Evolutionary conservation across 2,888 invertebrate species (phyloP).

Genomic region (Anarsia innoxiella): DNA sequence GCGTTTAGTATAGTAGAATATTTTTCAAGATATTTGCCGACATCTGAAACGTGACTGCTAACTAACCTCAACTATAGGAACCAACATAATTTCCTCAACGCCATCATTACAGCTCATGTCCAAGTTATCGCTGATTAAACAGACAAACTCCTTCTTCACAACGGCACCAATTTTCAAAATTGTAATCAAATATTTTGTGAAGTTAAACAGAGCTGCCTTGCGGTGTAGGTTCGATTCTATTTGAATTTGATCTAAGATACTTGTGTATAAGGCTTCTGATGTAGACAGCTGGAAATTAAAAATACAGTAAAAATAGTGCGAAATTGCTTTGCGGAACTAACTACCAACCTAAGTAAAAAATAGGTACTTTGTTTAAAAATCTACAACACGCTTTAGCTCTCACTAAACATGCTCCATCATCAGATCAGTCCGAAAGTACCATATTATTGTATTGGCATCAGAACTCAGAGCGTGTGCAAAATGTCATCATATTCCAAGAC

Average conservation of each 20-base stretch:
- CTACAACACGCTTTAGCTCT: too few relatives aligned
- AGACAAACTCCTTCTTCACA: constrained; percentile 36
- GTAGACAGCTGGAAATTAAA: constrained; percentile 32
- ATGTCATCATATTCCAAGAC: too few relatives aligned
- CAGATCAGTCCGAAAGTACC: too few relatives aligned
- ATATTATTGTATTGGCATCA: too few relatives aligned
- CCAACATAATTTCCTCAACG: constrained; percentile 43
- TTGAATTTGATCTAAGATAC: constrained; percentile 41
- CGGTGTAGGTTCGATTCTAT: constrained; percentile 51
- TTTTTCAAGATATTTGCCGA: too few relatives aligned
- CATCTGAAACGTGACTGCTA: not conserved
- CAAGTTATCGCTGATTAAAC: constrained; percentile 46
- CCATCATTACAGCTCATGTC: constrained; percentile 44
- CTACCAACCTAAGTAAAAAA: too few relatives aligned
- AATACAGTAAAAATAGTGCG: not conserved
- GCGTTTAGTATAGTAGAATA: too few relatives aligned
- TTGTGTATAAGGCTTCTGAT: constrained; percentile 37
- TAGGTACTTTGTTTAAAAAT: too few relatives aligned
- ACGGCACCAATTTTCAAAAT: constrained; percentile 47
- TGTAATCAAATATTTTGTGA: constrained; percentile 37
- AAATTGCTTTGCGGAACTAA: too few relatives aligned
- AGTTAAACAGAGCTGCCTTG: constrained; percentile 44
- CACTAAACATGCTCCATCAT: too few relatives aligned
- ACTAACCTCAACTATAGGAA: constrained; percentile 43
- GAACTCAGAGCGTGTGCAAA: too few relatives aligned